Evolutionary conservation across 2,113 vertebrate genomes (phyloP).

Genomic region (Procavia capensis): DNA sequence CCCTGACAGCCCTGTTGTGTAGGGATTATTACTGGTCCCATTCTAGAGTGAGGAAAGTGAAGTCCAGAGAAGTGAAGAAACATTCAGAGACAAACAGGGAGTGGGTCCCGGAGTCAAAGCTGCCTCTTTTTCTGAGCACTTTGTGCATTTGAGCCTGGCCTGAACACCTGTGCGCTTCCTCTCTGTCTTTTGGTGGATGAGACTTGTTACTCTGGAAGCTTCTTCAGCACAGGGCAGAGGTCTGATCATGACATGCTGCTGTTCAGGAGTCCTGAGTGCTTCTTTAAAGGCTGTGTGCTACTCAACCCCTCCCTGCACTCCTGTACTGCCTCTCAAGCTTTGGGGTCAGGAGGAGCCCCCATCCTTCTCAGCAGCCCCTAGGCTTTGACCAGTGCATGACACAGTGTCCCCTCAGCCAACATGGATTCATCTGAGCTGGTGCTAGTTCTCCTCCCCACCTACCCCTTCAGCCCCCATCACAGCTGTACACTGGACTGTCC

Average conservation of each 20-base stretch:
- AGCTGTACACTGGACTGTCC: not conserved
- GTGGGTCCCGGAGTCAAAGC: not conserved
- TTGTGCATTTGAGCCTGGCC: not conserved
- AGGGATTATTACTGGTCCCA: not conserved
- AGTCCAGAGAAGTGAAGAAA: not conserved
- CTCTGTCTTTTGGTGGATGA: not conserved
- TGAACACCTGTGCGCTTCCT: not conserved
- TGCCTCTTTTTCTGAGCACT: not conserved
- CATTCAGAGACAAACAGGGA: not conserved
- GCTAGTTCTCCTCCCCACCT: not conserved
- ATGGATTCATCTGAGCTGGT: not conserved
- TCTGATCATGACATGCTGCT: accelerated
- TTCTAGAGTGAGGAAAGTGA: not conserved
- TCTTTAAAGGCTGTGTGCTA: not conserved
- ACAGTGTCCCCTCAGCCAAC: not conserved
- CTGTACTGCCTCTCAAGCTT: not conserved
- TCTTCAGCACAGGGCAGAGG: not conserved
- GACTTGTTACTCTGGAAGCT: not conserved
- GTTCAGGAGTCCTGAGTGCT: not conserved
- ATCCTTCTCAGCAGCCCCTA: not conserved
- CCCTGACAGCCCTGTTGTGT: not conserved
- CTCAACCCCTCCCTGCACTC: not conserved
- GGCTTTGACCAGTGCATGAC: not conserved
- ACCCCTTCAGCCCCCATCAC: not conserved
- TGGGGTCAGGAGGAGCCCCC: not conserved